Base-by-base conservation (phyloP, 2,888 invertebrate genomes). In the Myopa testacea region DNA sequence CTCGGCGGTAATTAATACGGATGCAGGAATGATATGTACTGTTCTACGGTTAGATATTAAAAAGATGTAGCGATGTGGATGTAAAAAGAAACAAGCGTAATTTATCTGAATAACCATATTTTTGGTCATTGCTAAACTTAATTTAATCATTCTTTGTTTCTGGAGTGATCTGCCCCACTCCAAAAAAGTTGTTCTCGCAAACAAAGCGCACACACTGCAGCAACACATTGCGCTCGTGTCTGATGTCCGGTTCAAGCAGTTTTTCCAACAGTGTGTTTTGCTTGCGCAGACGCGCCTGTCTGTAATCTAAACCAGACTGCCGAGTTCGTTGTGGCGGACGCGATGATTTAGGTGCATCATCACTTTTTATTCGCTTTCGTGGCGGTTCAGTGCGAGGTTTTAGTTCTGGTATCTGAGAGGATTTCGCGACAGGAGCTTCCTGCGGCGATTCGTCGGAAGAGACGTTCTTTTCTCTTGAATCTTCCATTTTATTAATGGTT, bases 121-220 rank as follows among this genome's bases (percentile, higher is more conserved):
- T 45, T 45, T 6, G 45, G 7, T 45, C 10, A 45, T 45, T 45
- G 10, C 1, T 8, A 45, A 45, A 45, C 45, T 45, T 26, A 26
- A 26, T 26, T 8, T 45, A 45, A 45, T 45, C 4, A 45, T 45
- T 45, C 45, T 8, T 45, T 45, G 7, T 45, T 45, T 8, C 45
- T 45, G 45, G 7, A 45, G 7, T 45, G 26, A 38, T 69, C 74
- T 81, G 67, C 6, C 85, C 86, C 73, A 86, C 83, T 14, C 84
- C 91, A 89, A 96, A 95, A 88, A 93, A 96, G 83, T 95, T 93
- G 83, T 94, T 94, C 81, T 93, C 91, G 50, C 94, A 93, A 72
- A 96, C 93, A 90, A 93, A 93, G 82, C 95, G 93, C 55, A 97
- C 92, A 90, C 97, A 97, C 87, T 98, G 97, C 50, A 96, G 91